A percentile compares a stretch with the other conserved stretches of the same genome.
Evolutionary conservation across 2,113 vertebrate species (phyloP).

Genomic region (Atherinomorus stipes): DNA sequence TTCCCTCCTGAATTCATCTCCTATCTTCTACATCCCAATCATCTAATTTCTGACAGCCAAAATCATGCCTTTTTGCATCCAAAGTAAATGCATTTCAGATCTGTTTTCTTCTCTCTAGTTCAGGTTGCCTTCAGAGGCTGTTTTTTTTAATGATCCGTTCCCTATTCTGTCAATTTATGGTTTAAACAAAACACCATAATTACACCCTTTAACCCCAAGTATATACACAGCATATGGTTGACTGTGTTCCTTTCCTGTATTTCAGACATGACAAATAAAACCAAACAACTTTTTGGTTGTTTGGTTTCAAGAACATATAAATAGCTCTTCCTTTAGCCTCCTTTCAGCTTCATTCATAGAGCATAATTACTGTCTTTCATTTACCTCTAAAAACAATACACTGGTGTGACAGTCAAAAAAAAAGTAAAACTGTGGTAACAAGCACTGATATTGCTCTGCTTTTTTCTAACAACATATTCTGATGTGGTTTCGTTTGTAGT

Average conservation of each 20-base stretch:
- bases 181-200: conserved; percentile 3
- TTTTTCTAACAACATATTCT: conserved; percentile 15
- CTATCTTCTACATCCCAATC: conserved; percentile 24
- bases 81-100: conserved; percentile 32
- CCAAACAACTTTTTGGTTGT: background rate
- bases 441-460: background rate
- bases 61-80: conserved; percentile 30
- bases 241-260: background rate
- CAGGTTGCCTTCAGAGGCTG: conserved; percentile 5
- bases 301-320: conserved; percentile 4
- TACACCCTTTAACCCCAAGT: background rate
- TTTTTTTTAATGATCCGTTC: background rate
- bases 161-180: conserved; percentile 1
- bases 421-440: conserved; percentile 26
- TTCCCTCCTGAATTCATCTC: conserved; percentile 40
- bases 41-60: conserved; percentile 7
- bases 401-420: conserved; percentile 25
- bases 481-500: conserved; percentile 41
- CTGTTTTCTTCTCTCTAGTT: conserved; percentile 3
- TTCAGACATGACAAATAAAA: conserved; percentile 34
- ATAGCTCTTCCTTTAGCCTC: background rate
- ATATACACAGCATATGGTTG: background rate
- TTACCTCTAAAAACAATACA: conserved; percentile 41
- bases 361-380: conserved; percentile 54
- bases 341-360: conserved; percentile 17